phyloP scores from a whole-genome alignment of 2,888 invertebrate species.

The Hirtodrosophila cameraria region DNA sequence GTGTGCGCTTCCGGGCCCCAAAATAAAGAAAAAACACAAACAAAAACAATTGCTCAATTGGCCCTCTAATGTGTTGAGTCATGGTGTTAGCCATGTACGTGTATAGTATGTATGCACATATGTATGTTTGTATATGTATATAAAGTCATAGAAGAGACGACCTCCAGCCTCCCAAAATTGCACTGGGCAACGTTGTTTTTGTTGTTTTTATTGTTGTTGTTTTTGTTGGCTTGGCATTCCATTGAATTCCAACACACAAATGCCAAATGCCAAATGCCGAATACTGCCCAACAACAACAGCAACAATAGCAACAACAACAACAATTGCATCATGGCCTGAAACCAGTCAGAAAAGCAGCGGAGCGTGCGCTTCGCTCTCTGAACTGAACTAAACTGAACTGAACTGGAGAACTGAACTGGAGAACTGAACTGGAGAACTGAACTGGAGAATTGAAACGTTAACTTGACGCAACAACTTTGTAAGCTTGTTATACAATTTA shows the following conservation, averaged over 20 bases:
- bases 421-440: conserved; percentile 58
- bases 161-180: conserved; percentile 39
- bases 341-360: conserved; percentile 64
- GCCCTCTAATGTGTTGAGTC: conserved; percentile 33
- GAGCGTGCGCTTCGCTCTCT: conserved; percentile 62
- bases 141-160: conserved; percentile 19
- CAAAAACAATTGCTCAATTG: conserved; percentile 49
- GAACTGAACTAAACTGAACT: no score
- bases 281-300: conserved; percentile 40
- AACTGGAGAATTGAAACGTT: conserved; percentile 69
- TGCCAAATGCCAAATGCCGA: conserved; percentile 66
- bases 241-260: conserved; percentile 48
- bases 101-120: conserved; percentile 6
- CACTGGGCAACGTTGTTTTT: no score
- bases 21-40: no score
- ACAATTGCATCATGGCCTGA: conserved; percentile 68
- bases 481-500: conserved; percentile 62
- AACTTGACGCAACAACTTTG: conserved; percentile 67
- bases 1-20: conserved; percentile 38
- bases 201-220: no score
- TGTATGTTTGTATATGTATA: conserved; percentile 9
- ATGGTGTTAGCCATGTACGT: conserved; percentile 12
- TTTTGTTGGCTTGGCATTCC: conserved; percentile 70
- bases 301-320: conserved; percentile 24
- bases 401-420: conserved; percentile 65